Evolutionary conservation across 2,888 invertebrate genomes (phyloP).

Genomic region (Mechanitis messenoides): DNA sequence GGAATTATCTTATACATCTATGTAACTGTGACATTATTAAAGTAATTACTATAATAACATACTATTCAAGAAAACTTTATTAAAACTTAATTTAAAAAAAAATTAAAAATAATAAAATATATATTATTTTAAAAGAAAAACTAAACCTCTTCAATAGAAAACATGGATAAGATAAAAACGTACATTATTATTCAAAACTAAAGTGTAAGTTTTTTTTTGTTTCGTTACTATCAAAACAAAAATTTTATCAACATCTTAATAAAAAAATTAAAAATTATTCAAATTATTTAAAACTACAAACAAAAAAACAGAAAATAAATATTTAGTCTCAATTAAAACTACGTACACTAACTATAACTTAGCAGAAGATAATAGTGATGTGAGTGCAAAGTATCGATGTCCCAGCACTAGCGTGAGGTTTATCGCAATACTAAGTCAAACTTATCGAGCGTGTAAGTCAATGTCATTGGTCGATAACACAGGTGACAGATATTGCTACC

Average conservation of each 20-base stretch:
- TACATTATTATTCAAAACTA: too few species aligned
- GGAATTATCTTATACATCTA: slow-evolving; percentile 7
- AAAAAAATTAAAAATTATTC: too few species aligned
- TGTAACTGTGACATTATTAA: neutral
- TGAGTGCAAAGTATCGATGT: slow-evolving; percentile 1
- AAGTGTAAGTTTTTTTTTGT: too few species aligned
- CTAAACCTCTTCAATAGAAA: too few species aligned
- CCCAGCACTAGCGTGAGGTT: neutral
- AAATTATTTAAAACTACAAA: neutral
- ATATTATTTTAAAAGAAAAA: too few species aligned
- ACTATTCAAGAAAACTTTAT: too few species aligned
- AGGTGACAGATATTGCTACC: slow-evolving; percentile 33
- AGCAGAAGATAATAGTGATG: slow-evolving; percentile 3
- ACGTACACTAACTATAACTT: neutral
- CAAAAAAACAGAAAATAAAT: neutral
- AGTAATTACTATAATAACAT: neutral
- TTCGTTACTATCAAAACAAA: too few species aligned
- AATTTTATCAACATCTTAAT: too few species aligned
- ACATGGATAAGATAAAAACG: too few species aligned
- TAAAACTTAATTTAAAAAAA: too few species aligned
- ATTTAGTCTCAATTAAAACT: neutral
- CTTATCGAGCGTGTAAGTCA: slow-evolving; percentile 58
- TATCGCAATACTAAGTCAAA: slow-evolving; percentile 26
- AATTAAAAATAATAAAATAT: too few species aligned
- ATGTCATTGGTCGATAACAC: slow-evolving; percentile 41